Conservation (phyloP, 2,113 vertebrate genomes). For the Orientallactaga bullata region DNA sequence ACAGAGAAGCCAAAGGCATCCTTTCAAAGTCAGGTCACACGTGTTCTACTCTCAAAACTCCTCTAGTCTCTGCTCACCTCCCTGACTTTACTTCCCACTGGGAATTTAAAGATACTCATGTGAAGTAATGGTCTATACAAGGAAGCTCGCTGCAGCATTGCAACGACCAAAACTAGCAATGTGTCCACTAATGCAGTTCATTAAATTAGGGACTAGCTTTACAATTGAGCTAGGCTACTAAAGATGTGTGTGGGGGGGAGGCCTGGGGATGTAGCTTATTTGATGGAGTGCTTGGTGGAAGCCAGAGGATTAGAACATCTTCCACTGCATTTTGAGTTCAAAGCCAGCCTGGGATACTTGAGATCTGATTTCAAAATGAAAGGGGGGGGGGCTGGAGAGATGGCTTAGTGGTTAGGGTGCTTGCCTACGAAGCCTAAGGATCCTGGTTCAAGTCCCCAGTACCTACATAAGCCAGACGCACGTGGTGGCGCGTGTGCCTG, state of each 20-base stretch:
- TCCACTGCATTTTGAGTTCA: too few species aligned
- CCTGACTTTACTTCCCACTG: background rate
- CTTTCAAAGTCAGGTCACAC: background rate
- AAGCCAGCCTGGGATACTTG: too few species aligned
- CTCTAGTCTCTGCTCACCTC: background rate
- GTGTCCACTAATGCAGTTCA: background rate
- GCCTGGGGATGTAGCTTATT: too few species aligned
- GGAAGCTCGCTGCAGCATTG: background rate
- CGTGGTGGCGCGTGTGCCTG: too few species aligned
- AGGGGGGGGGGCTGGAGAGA: too few species aligned
- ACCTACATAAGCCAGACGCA: too few species aligned
- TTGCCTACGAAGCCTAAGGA: too few species aligned
- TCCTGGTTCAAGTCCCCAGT: too few species aligned
- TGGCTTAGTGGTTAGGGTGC: too few species aligned
- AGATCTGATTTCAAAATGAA: too few species aligned
- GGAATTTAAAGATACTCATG: constrained; percentile 41
- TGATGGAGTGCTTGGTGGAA: too few species aligned
- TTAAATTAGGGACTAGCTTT: background rate
- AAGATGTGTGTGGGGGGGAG: background rate
- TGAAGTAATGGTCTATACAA: background rate
- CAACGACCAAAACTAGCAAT: background rate
- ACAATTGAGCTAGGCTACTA: background rate
- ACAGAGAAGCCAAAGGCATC: background rate
- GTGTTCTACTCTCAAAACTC: background rate
- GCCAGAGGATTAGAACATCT: too few species aligned